Percentiles rank a stretch among this genome's conserved stretches.
These are phyloP conservation scores for Pelobates fuscus DNA, from an alignment of 2,113 vertebrate genomes.

Conservation along the genomic window DNA sequence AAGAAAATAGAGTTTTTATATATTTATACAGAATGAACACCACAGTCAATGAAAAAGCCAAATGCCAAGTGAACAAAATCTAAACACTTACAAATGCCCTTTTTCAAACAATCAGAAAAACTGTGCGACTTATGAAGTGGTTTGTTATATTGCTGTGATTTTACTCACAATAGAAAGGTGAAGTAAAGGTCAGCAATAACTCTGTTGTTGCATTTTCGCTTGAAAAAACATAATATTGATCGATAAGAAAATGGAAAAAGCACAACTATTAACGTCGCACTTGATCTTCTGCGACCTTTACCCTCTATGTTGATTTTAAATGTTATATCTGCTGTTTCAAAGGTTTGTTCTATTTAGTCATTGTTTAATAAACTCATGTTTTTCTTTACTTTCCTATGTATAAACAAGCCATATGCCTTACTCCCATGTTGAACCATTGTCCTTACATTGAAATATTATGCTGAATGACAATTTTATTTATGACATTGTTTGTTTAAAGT, in stretches of 20 bases:
- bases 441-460: slow-evolving; percentile 44
- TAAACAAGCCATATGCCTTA: slow-evolving; percentile 63
- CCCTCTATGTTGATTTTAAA: slow-evolving; percentile 71
- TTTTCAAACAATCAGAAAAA: slow-evolving; percentile 57
- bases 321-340: slow-evolving; percentile 70
- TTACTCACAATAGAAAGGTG: slow-evolving; percentile 70
- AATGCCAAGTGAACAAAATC: slow-evolving; percentile 45
- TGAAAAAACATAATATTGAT: slow-evolving; percentile 76
- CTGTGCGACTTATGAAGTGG: slow-evolving; percentile 71
- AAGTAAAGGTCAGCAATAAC: slow-evolving; percentile 78
- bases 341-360: slow-evolving; percentile 74
- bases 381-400: slow-evolving; percentile 63
- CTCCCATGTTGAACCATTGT: slow-evolving; percentile 65
- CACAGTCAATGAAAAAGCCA: slow-evolving; percentile 24
- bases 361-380: slow-evolving; percentile 69
- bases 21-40: slow-evolving; percentile 30
- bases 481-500: slow-evolving; percentile 35
- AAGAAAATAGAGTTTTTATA: slow-evolving; percentile 6
- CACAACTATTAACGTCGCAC: slow-evolving; percentile 68
- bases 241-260: slow-evolving; percentile 78
- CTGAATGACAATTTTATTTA: slow-evolving; percentile 37
- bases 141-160: slow-evolving; percentile 73
- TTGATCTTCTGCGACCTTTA: slow-evolving; percentile 77
- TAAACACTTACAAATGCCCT: slow-evolving; percentile 45
- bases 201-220: slow-evolving; percentile 70